These are phyloP conservation scores for Aleadryas rufinucha DNA, from an alignment of 2,113 vertebrate species.

Conservation along the genomic window DNA sequence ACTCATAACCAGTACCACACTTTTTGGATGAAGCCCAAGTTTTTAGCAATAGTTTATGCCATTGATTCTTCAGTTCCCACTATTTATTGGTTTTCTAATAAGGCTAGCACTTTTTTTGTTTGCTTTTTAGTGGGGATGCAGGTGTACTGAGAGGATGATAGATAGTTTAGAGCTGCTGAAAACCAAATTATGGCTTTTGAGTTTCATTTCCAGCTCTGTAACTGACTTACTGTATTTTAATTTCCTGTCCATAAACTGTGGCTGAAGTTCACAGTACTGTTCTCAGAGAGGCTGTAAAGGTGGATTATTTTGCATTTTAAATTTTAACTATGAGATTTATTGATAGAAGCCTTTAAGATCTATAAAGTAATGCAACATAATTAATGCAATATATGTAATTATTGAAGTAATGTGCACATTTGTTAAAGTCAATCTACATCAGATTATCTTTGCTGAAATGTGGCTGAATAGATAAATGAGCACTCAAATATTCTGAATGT, in stretches of 20 bases:
- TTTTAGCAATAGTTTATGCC: not conserved
- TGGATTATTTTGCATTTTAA: constrained; percentile 1
- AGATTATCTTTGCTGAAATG: not conserved
- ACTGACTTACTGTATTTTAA: constrained; percentile 33
- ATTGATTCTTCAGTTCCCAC: not conserved
- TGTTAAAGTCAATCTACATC: not conserved
- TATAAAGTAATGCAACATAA: not conserved
- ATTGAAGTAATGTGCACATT: not conserved
- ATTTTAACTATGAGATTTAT: not conserved
- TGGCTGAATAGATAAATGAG: not conserved
- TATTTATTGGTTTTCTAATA: not conserved
- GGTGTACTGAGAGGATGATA: not conserved
- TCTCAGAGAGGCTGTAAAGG: not conserved
- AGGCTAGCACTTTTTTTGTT: not conserved
- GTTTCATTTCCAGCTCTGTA: not conserved
- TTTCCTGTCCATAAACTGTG: constrained; percentile 38
- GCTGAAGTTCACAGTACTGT: not conserved
- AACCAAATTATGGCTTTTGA: constrained; percentile 3
- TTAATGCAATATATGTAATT: not conserved
- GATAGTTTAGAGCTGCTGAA: not conserved
- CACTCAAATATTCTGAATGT: not conserved
- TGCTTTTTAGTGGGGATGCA: not conserved
- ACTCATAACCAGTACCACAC: not conserved
- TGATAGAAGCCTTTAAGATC: not conserved
- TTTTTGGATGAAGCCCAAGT: not conserved